Evolutionary conservation across 1,140 invertebrate genomes (phyloP).

Genomic region (Euura lappo): DNA sequence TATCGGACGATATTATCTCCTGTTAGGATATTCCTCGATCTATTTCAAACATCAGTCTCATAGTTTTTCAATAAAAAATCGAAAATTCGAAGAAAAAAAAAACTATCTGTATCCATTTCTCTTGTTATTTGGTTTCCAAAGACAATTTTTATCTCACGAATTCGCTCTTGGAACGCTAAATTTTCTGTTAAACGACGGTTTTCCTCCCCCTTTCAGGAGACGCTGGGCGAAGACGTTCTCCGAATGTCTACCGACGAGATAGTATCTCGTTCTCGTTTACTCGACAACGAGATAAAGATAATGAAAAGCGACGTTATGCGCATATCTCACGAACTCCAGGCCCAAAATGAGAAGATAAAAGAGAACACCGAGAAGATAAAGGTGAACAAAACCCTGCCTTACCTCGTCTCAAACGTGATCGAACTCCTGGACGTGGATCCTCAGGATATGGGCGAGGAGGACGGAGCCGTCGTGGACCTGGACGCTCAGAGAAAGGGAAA

Average conservation of each 20-base stretch:
- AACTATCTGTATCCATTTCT: not conserved
- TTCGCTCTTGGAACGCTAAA: too few relatives aligned
- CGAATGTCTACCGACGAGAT: conserved; percentile 97
- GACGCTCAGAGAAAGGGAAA: conserved; percentile 99
- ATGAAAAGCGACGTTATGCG: conserved; percentile 99
- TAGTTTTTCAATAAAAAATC: too few relatives aligned
- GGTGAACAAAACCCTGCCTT: conserved; percentile 99
- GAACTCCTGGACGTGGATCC: conserved; percentile 98
- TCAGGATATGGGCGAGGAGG: conserved; percentile 96
- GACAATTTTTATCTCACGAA: too few relatives aligned
- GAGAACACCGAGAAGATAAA: conserved; percentile 99
- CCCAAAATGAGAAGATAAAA: conserved; percentile 97
- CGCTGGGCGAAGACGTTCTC: conserved; percentile 88
- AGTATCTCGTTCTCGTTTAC: conserved; percentile 86
- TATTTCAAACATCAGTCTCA: too few relatives aligned
- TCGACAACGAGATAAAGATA: conserved; percentile 99
- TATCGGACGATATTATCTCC: too few relatives aligned
- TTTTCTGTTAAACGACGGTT: too few relatives aligned
- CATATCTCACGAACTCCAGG: conserved; percentile 95
- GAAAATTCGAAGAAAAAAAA: not conserved
- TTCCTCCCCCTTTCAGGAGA: conserved; percentile 62
- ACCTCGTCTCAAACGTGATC: conserved; percentile 99
- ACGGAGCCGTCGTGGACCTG: conserved; percentile 97
- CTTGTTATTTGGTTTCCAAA: too few relatives aligned
- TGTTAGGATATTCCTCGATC: too few relatives aligned